These are phyloP conservation scores for Thymelicus lineola DNA, from an alignment of 2,888 invertebrate species.

Conservation along the genomic window DNA sequence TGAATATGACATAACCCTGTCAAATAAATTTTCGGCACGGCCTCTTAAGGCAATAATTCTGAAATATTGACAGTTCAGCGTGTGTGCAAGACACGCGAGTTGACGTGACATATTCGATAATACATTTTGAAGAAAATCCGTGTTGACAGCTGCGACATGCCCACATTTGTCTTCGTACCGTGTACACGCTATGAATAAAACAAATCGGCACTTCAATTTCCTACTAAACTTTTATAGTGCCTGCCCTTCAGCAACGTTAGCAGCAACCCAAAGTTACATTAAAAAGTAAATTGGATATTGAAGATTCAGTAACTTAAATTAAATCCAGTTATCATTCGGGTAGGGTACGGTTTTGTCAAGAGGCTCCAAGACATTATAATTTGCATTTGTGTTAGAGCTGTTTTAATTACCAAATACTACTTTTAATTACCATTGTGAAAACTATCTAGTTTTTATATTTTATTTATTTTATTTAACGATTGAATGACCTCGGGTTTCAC, in stretches of 20 bases:
- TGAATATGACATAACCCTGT: too few species aligned
- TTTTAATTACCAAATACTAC: too few species aligned
- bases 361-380: too few species aligned
- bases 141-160: constrained; percentile 14
- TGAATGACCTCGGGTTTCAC: too few species aligned
- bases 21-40: too few species aligned
- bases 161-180: constrained; percentile 22
- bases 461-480: too few species aligned
- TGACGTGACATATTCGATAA: constrained; percentile 17
- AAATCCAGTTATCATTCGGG: neutral
- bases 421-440: too few species aligned
- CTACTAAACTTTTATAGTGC: neutral
- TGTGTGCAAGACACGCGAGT: constrained; percentile 6
- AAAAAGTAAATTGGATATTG: constrained; percentile 14
- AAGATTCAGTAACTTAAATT: neutral
- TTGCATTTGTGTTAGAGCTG: too few species aligned
- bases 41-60: constrained; percentile 17
- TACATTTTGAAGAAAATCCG: constrained; percentile 14
- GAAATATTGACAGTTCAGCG: constrained; percentile 12
- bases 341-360: too few species aligned
- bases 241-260: neutral
- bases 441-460: too few species aligned
- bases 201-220: constrained; percentile 1
- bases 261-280: neutral
- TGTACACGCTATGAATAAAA: constrained; percentile 25